These are phyloP conservation scores for Saccopteryx leptura DNA, from an alignment of 2,113 vertebrate genomes.

Conservation along the genomic window DNA sequence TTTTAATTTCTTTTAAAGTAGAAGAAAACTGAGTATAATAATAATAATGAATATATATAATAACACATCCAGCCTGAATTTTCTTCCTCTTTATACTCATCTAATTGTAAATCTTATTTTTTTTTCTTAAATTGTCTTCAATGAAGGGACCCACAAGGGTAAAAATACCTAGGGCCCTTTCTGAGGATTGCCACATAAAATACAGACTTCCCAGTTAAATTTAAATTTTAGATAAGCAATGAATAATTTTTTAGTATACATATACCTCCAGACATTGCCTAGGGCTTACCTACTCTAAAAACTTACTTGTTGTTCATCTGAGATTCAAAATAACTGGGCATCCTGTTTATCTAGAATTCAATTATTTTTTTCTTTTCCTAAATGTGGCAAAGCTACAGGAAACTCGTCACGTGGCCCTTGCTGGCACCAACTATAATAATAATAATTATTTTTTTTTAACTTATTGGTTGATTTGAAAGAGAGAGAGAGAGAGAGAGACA, in stretches of 20 bases:
- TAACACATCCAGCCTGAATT: not conserved
- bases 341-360: not conserved
- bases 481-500: too few relatives aligned
- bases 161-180: not conserved
- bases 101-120: not conserved
- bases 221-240: constrained; percentile 39
- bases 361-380: not conserved
- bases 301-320: constrained; percentile 9
- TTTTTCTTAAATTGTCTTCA: not conserved
- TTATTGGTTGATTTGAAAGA: too few relatives aligned
- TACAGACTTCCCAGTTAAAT: not conserved
- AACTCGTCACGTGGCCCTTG: not conserved
- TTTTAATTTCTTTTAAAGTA: constrained; percentile 51
- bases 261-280: not conserved
- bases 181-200: not conserved
- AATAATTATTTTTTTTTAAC: too few relatives aligned
- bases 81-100: not conserved
- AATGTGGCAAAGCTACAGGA: not conserved
- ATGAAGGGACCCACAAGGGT: not conserved
- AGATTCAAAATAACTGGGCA: constrained; percentile 15
- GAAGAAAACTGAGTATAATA: not conserved
- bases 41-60: not conserved
- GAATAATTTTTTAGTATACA: constrained; percentile 9
- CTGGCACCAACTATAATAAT: not conserved
- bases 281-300: not conserved